phyloP scores from a whole-genome alignment of 2,797 vertebrate species.

The Poeciliopsis presidionis region DNA sequence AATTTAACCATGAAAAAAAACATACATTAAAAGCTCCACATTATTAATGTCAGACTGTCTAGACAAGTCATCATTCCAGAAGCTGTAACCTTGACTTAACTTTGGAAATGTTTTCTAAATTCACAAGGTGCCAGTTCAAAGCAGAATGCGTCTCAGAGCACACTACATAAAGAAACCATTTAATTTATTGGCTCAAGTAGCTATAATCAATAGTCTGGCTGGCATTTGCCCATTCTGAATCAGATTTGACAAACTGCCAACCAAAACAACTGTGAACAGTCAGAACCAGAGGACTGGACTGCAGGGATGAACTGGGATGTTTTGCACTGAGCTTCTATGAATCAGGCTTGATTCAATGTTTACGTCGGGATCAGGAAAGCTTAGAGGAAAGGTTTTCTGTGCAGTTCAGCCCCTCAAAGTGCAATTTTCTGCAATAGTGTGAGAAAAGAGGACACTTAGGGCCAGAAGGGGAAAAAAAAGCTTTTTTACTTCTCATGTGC shows the following conservation, averaged over 20 bases:
- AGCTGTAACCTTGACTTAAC: not conserved
- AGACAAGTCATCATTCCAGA: not conserved
- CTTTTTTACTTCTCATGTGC: not conserved
- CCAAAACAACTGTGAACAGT: not conserved
- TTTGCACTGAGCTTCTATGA: not conserved
- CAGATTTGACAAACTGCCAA: conserved; percentile 2
- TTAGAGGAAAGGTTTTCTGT: not conserved
- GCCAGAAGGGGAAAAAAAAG: not conserved
- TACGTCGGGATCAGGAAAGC: not conserved
- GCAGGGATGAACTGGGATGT: conserved; percentile 1
- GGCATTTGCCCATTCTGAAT: not conserved
- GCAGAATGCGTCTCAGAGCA: not conserved
- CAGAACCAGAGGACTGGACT: not conserved
- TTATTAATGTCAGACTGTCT: not conserved
- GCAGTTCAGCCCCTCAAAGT: not conserved
- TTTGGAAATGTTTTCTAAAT: conserved; percentile 2
- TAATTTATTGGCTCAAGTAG: not conserved
- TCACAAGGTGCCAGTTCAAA: not conserved
- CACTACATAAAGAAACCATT: not conserved
- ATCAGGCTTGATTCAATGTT: not conserved
- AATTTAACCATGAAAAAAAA: not conserved
- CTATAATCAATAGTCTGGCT: not conserved
- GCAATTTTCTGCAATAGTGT: not conserved
- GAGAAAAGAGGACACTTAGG: not conserved
- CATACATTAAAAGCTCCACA: not conserved